Evolutionary conservation across 2,113 vertebrate species (phyloP), one percentile per base, ranked within the genome.

Genomic region (western clawed frog (Xenopus tropicalis)): DNA sequence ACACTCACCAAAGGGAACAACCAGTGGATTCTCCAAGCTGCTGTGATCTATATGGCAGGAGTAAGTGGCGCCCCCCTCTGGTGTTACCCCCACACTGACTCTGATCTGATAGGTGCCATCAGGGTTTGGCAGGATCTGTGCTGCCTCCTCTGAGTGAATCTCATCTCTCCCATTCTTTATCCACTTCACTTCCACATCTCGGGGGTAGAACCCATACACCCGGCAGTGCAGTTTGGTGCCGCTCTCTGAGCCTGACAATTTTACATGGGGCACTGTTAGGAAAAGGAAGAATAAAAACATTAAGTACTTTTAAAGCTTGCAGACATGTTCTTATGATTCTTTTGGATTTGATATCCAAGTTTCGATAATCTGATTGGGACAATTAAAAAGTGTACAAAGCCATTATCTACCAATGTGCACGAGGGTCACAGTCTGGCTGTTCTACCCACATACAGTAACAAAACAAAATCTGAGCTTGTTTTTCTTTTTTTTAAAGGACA

Each of bases 171-270:
- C 46, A 16, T 52, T 66, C 13, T 48, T 48, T 43, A 66, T 51
- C 65, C 65, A 66, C 44, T 24, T 51, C 65, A 68, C 66, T 11
- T 68, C 66, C 51, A 69, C 51, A 37, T 48, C 24, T 56, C 66
- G 66, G 66, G 66, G 66, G 51, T 69, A 20, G 20, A 69, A 69
- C n/a, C 66, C 66, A 10, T 69, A 56, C 24, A 69, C 66, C 52
- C 19, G 14, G n/a, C 66, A 69, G 23, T 57, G 66, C 13, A 69
- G 66, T 24, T 42, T 54, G 5, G 19, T 51, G 23, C 22, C 4
- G 0, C 25, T 24, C 1, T 24, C 65, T 23, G 11, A 19, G 12
- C 17, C 21, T 11, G 23, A 20, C 8, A 67, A 17, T 16, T 67
- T 67, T 21, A 67, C 65, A 3, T n/a, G 10, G 16, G 65, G 65